Evolutionary conservation across 2,113 vertebrate species (phyloP).

Genomic region (Bostrychus sinensis): DNA sequence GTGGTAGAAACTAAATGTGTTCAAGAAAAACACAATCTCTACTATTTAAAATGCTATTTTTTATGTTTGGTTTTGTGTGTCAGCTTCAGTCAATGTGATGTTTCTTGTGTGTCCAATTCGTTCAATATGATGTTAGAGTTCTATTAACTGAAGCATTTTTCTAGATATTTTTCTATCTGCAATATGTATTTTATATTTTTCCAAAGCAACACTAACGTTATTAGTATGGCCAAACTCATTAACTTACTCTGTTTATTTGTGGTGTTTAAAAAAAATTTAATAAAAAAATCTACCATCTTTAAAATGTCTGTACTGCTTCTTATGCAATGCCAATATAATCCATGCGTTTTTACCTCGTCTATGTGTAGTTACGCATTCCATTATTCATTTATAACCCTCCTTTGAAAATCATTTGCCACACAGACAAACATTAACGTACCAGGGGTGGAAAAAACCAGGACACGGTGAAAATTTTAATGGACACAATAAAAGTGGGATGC

Average conservation of each 20-base stretch:
- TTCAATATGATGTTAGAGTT: background rate
- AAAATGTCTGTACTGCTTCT: too few species aligned
- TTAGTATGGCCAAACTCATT: too few species aligned
- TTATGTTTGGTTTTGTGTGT: background rate
- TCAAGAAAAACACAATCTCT: background rate
- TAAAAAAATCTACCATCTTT: too few species aligned
- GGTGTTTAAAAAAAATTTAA: too few species aligned
- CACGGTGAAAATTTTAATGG: slow-evolving; percentile 49
- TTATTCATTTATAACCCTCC: background rate
- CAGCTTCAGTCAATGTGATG: background rate
- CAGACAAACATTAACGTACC: slow-evolving; percentile 30
- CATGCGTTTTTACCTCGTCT: background rate
- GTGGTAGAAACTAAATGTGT: slow-evolving; percentile 14
- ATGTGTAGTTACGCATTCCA: background rate
- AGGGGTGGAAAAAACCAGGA: slow-evolving; percentile 15
- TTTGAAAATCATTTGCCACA: slow-evolving; percentile 9
- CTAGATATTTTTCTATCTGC: too few species aligned
- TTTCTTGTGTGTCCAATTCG: background rate
- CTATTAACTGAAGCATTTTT: background rate
- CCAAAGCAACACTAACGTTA: too few species aligned
- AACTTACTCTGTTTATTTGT: too few species aligned
- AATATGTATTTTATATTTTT: too few species aligned
- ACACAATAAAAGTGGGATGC: slow-evolving; percentile 51
- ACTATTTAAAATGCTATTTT: background rate
- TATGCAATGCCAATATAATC: too few species aligned